Conservation (phyloP, 2,113 vertebrate genomes). For the Craseonycteris thonglongyai region DNA sequence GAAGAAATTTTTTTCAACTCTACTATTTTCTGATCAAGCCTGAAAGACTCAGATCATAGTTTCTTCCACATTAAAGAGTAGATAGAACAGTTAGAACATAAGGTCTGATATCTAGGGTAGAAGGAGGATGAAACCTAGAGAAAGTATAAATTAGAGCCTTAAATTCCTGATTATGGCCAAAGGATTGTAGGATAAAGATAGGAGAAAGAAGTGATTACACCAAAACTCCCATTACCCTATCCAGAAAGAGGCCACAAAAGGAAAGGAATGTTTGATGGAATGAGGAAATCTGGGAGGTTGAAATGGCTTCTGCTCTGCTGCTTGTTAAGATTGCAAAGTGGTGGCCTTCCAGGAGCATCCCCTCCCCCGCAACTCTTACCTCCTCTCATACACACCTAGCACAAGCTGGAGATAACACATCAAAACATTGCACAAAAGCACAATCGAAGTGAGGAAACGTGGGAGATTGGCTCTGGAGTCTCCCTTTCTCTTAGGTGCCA, state of each 20-base stretch:
- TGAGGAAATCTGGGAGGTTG: neutral
- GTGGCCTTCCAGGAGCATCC: neutral
- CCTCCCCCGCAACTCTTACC: neutral
- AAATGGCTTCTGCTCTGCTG: neutral
- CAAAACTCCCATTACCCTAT: neutral
- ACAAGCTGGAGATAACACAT: neutral
- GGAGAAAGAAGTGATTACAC: neutral
- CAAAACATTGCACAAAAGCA: neutral
- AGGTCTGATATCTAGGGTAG: neutral
- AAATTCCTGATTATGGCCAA: neutral
- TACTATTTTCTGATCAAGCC: neutral
- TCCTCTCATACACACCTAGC: neutral
- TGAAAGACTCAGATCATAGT: neutral
- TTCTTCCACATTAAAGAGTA: neutral
- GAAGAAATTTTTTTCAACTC: neutral
- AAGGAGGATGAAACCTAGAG: neutral
- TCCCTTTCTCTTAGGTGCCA: neutral
- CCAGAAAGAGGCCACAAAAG: neutral
- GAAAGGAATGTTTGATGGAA: neutral
- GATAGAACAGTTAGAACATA: neutral
- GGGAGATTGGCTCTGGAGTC: neutral
- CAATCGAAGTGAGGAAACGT: neutral
- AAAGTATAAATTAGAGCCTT: neutral
- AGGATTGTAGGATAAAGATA: neutral
- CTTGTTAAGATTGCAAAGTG: neutral